phyloP scores from a whole-genome alignment of 2,888 invertebrate genomes.

The Loripinus fragilis region DNA sequence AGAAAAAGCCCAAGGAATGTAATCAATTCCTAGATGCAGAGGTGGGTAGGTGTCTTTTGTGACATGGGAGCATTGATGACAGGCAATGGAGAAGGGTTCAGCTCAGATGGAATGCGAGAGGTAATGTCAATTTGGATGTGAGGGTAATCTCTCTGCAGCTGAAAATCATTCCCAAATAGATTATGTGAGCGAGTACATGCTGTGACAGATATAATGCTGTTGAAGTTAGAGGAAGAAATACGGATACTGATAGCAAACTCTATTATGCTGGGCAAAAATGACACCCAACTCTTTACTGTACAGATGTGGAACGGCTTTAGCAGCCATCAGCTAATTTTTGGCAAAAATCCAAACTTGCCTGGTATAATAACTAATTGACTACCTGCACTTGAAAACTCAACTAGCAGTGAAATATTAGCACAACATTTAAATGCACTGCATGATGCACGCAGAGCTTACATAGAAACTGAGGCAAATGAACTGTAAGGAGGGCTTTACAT shows the following conservation, averaged over 20 bases:
- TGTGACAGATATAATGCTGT: slow-evolving; percentile 13
- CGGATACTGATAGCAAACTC: not conserved
- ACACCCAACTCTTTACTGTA: slow-evolving; percentile 31
- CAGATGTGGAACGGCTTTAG: slow-evolving; percentile 28
- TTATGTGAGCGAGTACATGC: not conserved
- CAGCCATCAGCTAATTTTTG: slow-evolving; percentile 30
- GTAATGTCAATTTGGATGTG: too few relatives aligned
- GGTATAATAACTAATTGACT: slow-evolving; percentile 16
- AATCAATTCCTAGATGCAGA: too few relatives aligned
- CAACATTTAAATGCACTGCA: slow-evolving; percentile 37
- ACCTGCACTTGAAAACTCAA: slow-evolving; percentile 26
- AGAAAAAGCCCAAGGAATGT: too few relatives aligned
- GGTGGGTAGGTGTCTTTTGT: too few relatives aligned
- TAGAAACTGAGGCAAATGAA: too few relatives aligned
- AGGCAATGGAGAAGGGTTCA: too few relatives aligned
- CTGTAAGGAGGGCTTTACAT: too few relatives aligned
- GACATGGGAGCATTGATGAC: too few relatives aligned
- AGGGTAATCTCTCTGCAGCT: too few relatives aligned
- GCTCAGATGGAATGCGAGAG: too few relatives aligned
- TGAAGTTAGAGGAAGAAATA: slow-evolving; percentile 36
- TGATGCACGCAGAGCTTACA: not conserved
- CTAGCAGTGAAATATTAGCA: slow-evolving; percentile 31
- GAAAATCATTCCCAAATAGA: slow-evolving; percentile 18
- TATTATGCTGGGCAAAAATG: slow-evolving; percentile 34
- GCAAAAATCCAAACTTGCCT: slow-evolving; percentile 35